A percentile compares a stretch with the other conserved stretches of the same genome.
These are phyloP conservation scores for Hafferia zeledoni DNA, from an alignment of 2,797 vertebrate genomes.

Conservation along the genomic window DNA sequence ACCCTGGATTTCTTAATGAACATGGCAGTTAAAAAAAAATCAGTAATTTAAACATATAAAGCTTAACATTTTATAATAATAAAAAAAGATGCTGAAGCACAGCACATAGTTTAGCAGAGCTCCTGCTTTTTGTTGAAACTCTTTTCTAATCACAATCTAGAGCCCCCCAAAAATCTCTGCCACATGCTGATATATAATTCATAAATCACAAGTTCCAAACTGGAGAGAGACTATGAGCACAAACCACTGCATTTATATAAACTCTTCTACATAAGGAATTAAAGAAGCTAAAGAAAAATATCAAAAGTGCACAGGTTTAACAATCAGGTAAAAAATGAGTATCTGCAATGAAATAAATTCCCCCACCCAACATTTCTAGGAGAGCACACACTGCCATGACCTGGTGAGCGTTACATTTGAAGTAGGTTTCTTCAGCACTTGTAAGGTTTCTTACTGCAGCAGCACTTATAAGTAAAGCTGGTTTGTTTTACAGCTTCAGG, in stretches of 20 bases:
- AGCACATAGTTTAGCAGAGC: conserved; percentile 68
- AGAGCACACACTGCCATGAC: conserved; percentile 44
- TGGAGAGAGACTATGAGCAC: conserved; percentile 68
- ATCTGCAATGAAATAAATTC: conserved; percentile 64
- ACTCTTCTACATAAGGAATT: conserved; percentile 82
- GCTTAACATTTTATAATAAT: conserved; percentile 74
- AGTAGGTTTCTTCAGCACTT: conserved; percentile 80
- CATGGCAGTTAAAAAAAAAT: conserved; percentile 85
- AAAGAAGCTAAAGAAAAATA: conserved; percentile 82
- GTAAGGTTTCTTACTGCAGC: conserved; percentile 85
- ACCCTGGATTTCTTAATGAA: conserved; percentile 96
- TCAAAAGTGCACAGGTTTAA: conserved; percentile 93
- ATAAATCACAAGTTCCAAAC: conserved; percentile 52
- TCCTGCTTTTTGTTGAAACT: conserved; percentile 64
- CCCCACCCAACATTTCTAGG: conserved; percentile 59
- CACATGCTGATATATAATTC: conserved; percentile 67
- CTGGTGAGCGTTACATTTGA: conserved; percentile 52
- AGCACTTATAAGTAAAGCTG: conserved; percentile 75
- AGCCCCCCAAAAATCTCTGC: conserved; percentile 53
- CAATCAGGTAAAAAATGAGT: conserved; percentile 69
- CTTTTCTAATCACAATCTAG: conserved; percentile 56
- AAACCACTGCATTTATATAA: conserved; percentile 83
- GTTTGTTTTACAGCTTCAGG: conserved; percentile 62
- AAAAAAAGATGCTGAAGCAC: conserved; percentile 79
- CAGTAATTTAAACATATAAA: conserved; percentile 84